Evolutionary conservation across 2,888 invertebrate genomes (phyloP).

Genomic region (Harpalus rubripes): DNA sequence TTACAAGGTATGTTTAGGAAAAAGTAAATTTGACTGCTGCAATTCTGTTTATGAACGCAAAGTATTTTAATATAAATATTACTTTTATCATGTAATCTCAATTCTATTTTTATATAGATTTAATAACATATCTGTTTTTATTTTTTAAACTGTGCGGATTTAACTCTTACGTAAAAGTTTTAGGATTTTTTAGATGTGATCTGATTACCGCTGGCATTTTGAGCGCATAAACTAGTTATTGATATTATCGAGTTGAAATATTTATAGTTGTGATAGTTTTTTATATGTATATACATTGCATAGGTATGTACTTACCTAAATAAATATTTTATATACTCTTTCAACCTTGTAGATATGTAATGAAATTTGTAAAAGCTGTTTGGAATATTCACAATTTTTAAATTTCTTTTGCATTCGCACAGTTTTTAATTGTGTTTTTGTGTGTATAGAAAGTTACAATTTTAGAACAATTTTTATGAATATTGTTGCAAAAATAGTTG

Average conservation of each 20-base stretch:
- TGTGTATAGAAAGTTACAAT: conserved; percentile 30
- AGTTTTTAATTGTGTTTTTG: conserved; percentile 45
- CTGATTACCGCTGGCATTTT: conserved; percentile 46
- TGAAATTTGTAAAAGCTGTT: neutral
- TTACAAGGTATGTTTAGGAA: conserved; percentile 78
- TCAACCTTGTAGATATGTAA: conserved; percentile 29
- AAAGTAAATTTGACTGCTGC: conserved; percentile 72
- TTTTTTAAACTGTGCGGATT: conserved; percentile 48
- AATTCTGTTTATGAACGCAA: conserved; percentile 39
- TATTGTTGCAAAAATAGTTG: conserved; percentile 65
- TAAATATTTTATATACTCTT: conserved; percentile 52
- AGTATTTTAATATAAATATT: conserved; percentile 55
- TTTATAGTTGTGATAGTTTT: conserved; percentile 50
- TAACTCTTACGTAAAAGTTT: conserved; percentile 33
- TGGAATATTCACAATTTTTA: conserved; percentile 9
- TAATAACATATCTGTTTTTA: conserved; percentile 53
- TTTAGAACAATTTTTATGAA: conserved; percentile 33
- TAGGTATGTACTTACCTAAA: conserved; percentile 38
- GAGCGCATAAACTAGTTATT: conserved; percentile 37
- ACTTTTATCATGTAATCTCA: conserved; percentile 57
- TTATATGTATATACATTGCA: conserved; percentile 39
- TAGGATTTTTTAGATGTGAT: conserved; percentile 30
- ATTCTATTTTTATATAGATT: conserved; percentile 55
- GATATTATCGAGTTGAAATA: conserved; percentile 45
- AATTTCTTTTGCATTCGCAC: conserved; percentile 45